Conservation (phyloP, 2,113 vertebrate genomes). For the Pteronura brasiliensis region DNA sequence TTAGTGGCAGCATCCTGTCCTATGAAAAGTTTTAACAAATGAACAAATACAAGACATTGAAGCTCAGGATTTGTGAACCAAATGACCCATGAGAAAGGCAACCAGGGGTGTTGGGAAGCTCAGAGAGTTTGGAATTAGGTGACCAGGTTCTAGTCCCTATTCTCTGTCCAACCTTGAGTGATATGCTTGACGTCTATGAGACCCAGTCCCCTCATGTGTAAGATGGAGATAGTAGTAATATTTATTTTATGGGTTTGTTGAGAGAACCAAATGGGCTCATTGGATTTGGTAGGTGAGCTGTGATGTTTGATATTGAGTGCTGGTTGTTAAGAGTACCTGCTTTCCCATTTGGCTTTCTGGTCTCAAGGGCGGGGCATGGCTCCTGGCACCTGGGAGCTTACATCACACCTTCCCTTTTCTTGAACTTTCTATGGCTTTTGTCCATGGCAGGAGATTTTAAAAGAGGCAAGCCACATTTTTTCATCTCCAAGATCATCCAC, state of each 20-base stretch:
- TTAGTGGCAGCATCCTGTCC: slow-evolving; percentile 15
- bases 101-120: not conserved
- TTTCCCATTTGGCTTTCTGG: not conserved
- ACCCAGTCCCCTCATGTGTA: not conserved
- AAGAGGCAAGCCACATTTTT: not conserved
- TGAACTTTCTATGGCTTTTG: not conserved
- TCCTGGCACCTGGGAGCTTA: not conserved
- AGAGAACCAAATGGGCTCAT: not conserved
- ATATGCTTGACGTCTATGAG: not conserved
- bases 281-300: not conserved
- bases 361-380: not conserved
- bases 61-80: not conserved
- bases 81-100: not conserved
- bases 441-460: not conserved
- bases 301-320: not conserved
- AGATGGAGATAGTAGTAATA: not conserved
- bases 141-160: not conserved
- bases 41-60: not conserved
- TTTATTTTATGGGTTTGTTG: not conserved
- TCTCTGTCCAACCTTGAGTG: not conserved
- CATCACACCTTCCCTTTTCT: not conserved
- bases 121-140: not conserved
- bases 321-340: not conserved
- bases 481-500: not conserved
- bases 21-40: slow-evolving; percentile 39